A percentile compares a stretch with the other conserved stretches of the same genome.
These are phyloP conservation scores for Enoplosus armatus DNA, from an alignment of 2,797 vertebrate species.

Conservation along the genomic window DNA sequence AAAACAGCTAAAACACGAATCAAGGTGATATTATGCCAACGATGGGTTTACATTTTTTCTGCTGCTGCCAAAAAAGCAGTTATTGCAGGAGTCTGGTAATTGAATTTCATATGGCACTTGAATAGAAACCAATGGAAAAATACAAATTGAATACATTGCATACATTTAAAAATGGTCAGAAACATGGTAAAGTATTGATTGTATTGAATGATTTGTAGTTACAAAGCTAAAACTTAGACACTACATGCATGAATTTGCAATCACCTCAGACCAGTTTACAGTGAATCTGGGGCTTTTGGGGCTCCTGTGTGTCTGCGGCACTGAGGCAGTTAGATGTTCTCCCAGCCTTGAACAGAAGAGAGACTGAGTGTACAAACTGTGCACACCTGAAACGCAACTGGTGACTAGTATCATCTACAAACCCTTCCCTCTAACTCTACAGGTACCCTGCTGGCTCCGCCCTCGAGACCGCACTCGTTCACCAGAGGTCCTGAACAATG, in stretches of 20 bases:
- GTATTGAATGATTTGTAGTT: not conserved
- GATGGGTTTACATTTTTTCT: not conserved
- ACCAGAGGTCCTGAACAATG: conserved; percentile 79
- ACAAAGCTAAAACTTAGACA: not conserved
- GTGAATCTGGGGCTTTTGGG: not conserved
- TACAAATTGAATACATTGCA: not conserved
- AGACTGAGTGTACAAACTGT: not conserved
- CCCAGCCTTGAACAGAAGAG: not conserved
- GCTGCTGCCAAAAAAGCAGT: not conserved
- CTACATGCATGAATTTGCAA: not conserved
- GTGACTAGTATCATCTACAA: not conserved
- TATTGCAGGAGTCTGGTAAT: not conserved
- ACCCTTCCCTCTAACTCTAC: conserved; percentile 17
- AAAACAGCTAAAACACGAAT: not conserved
- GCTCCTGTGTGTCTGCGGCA: not conserved
- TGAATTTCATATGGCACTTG: not conserved
- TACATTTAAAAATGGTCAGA: not conserved
- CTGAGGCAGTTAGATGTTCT: not conserved
- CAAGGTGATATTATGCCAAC: not conserved
- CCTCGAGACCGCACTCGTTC: conserved; percentile 85
- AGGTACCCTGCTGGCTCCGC: conserved; percentile 87
- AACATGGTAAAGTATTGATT: not conserved
- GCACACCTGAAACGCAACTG: not conserved
- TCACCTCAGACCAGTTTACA: not conserved
- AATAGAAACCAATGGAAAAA: not conserved